Evolutionary conservation across 2,888 invertebrate species (phyloP).

Genomic region (Autographa gamma): DNA sequence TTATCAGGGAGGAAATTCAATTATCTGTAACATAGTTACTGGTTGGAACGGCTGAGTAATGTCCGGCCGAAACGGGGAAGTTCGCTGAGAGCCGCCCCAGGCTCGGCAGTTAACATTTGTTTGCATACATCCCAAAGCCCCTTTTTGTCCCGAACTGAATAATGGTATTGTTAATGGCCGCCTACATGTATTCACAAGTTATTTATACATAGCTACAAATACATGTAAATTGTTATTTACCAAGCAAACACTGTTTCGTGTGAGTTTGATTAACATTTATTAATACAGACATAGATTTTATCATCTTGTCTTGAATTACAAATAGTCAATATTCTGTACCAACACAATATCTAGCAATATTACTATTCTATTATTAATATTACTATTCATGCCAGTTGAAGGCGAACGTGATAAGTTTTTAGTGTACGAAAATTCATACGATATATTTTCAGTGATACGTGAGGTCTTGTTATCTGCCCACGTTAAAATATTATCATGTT

Average conservation of each 20-base stretch:
- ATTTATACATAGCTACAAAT: conserved; percentile 14
- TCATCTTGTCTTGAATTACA: not conserved
- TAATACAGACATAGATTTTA: not conserved
- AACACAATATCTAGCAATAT: conserved; percentile 19
- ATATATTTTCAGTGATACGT: conserved; percentile 43
- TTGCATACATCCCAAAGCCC: conserved; percentile 71
- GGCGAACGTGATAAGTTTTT: conserved; percentile 43
- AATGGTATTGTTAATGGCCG: conserved; percentile 47
- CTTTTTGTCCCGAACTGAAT: conserved; percentile 48
- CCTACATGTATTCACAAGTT: conserved; percentile 18
- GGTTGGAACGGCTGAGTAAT: conserved; percentile 56
- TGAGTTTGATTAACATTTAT: conserved; percentile 16
- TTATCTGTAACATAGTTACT: conserved; percentile 70
- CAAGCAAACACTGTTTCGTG: conserved; percentile 29
- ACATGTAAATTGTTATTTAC: conserved; percentile 40
- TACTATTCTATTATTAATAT: too few species aligned
- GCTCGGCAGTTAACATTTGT: conserved; percentile 69
- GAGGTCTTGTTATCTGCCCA: conserved; percentile 10
- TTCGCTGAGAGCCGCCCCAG: conserved; percentile 48
- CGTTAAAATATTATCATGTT: not conserved
- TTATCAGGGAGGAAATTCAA: conserved; percentile 64
- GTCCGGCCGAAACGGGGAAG: conserved; percentile 61
- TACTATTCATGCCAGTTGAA: conserved; percentile 45
- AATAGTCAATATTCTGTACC: not conserved
- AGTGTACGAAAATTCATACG: conserved; percentile 40